A percentile compares a stretch with the other conserved stretches of the same genome.
Evolutionary conservation across 2,797 vertebrate genomes (phyloP).

Genomic region (Oreochromis mossambicus): DNA sequence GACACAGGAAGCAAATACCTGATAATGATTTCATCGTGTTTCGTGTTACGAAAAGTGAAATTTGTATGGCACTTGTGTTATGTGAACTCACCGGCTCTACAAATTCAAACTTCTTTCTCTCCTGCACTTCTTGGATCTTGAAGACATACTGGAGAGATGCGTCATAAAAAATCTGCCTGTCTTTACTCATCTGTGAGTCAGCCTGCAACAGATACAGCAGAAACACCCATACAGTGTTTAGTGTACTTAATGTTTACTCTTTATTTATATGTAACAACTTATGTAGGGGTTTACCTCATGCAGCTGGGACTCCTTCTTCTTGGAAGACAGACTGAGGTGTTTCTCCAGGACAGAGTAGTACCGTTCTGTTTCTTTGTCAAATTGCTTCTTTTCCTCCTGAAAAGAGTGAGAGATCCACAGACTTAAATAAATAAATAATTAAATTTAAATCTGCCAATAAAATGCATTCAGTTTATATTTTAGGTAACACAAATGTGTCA

Average conservation of each 20-base stretch:
- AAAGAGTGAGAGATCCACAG: not conserved
- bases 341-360: conserved; percentile 96
- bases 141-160: conserved; percentile 97
- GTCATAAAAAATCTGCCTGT: conserved; percentile 93
- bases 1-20: not conserved
- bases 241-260: not conserved
- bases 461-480: not conserved
- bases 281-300: conserved; percentile 83
- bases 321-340: conserved; percentile 94
- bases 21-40: not conserved
- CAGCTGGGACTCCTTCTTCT: conserved; percentile 94
- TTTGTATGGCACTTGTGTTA: not conserved
- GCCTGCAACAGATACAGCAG: conserved; percentile 75
- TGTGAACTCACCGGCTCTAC: conserved; percentile 91
- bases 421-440: not conserved
- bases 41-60: not conserved
- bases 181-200: conserved; percentile 90
- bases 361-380: conserved; percentile 98
- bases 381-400: conserved; percentile 97
- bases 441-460: not conserved
- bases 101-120: conserved; percentile 99
- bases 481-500: not conserved
- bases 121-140: conserved; percentile 98
- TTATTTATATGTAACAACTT: not conserved
- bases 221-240: not conserved